phyloP scores from a whole-genome alignment of 2,888 invertebrate species.

The Mythimna loreyi region DNA sequence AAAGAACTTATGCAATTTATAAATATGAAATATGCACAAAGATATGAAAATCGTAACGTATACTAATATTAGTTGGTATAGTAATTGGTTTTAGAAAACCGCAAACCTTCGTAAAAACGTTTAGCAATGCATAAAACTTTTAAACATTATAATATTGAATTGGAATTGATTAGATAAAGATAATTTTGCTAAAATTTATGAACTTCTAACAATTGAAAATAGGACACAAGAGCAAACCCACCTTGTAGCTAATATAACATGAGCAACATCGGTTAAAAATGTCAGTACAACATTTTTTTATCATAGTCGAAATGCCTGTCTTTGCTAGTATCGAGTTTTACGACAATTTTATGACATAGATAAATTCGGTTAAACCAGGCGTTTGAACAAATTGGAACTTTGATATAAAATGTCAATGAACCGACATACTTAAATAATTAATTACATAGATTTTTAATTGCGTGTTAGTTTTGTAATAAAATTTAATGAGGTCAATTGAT shows the following conservation, averaged over 20 bases:
- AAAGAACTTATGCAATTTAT: neutral
- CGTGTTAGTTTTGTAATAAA: conserved; percentile 64
- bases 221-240: neutral
- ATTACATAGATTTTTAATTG: conserved; percentile 61
- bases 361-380: conserved; percentile 72
- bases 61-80: too few relatives aligned
- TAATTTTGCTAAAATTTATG: neutral
- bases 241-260: conserved; percentile 1
- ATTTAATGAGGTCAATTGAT: conserved; percentile 60
- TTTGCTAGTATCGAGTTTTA: conserved; percentile 78
- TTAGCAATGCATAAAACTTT: too few relatives aligned
- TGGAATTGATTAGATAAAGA: neutral
- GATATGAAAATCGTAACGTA: neutral
- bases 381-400: conserved; percentile 77
- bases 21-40: too few relatives aligned
- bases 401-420: conserved; percentile 79
- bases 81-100: neutral
- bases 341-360: conserved; percentile 81
- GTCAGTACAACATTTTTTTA: conserved; percentile 58
- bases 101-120: too few relatives aligned
- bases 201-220: neutral
- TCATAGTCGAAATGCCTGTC: conserved; percentile 67
- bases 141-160: too few relatives aligned
- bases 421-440: conserved; percentile 67
- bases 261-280: conserved; percentile 37